These are phyloP conservation scores for Perccottus glenii DNA, from an alignment of 2,113 vertebrate species.

Conservation along the genomic window DNA sequence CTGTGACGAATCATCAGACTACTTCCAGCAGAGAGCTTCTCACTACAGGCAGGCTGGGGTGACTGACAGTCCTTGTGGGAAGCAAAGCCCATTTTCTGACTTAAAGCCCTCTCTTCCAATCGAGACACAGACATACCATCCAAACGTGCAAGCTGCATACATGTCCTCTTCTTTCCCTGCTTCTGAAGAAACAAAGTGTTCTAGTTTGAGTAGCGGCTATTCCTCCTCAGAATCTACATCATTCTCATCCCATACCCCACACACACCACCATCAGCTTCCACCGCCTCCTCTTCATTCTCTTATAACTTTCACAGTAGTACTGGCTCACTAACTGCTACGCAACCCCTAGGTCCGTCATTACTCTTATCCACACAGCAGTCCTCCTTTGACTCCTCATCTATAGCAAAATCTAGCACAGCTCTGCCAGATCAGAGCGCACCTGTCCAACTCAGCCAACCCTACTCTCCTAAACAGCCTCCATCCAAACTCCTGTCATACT, in stretches of 20 bases:
- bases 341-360: slow-evolving; percentile 66
- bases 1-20: slow-evolving; percentile 82
- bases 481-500: slow-evolving; percentile 70
- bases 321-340: slow-evolving; percentile 63
- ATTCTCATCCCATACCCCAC: slow-evolving; percentile 70
- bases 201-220: slow-evolving; percentile 74
- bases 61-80: slow-evolving; percentile 85
- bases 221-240: slow-evolving; percentile 70
- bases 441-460: slow-evolving; percentile 66
- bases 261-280: slow-evolving; percentile 72
- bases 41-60: slow-evolving; percentile 75
- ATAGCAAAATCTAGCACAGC: slow-evolving; percentile 80
- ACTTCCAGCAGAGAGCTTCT: slow-evolving; percentile 83
- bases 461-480: slow-evolving; percentile 81
- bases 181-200: slow-evolving; percentile 65
- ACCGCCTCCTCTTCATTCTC: slow-evolving; percentile 70
- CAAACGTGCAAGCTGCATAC: slow-evolving; percentile 80
- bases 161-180: slow-evolving; percentile 55
- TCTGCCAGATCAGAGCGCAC: slow-evolving; percentile 80
- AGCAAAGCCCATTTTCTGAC: slow-evolving; percentile 80
- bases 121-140: slow-evolving; percentile 83
- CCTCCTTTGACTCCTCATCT: slow-evolving; percentile 70
- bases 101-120: slow-evolving; percentile 67
- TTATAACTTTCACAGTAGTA: slow-evolving; percentile 77
- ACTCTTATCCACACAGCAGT: slow-evolving; percentile 60